Evolutionary conservation across 2,113 vertebrate species (phyloP), one percentile per base, ranked within the genome.

Genomic region (Mus musculus): DNA sequence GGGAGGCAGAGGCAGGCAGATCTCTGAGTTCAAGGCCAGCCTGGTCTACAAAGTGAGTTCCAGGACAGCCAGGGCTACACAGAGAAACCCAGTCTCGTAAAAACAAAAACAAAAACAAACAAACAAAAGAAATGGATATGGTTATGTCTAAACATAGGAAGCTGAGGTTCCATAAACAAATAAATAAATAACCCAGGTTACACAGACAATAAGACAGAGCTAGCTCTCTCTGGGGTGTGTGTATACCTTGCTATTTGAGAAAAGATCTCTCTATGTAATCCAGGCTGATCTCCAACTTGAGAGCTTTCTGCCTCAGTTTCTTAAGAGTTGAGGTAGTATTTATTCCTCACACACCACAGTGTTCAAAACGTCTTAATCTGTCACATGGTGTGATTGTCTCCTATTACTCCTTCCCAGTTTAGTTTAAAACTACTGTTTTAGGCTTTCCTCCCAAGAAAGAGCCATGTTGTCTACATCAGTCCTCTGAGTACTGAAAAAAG

Each of bases 81-180:
- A 42, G 42, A 42, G 42, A 42, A 42, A 42, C 42, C 42, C 42
- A 42, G 42, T 42, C 42, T 42, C 42, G 42, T 42, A 42, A 42
- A 42, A 42, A 42, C 42, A 42, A 42, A 42, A 42, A 42, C 42
- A 42, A 42, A 42, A 42, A 42, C 42, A 42, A 42, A 42, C 42
- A 42, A 42, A 42, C 42, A 42, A 42, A 42, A 49, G 49, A 69
- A 87, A 52, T 87, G 42, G 39, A 69, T 54, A 88, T 54, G 54
- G 33, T 95, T 67, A 28, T 88, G 2, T 71, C 81, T 90, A 67
- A 92, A 69, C n/a, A 69, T 73, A n/a, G 26, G 88, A 95, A 90
- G 80, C 49, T 22, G 71, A 90, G 28, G n/a, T 76, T 94, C n/a
- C 90, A 65, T 65, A 65, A 76, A 80, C 81, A 69, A 65, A 65